Evolutionary conservation across 37 sponge, comb jelly and placozoan species (phyloP).

Genomic region (Diacarnus erythraeanus): DNA sequence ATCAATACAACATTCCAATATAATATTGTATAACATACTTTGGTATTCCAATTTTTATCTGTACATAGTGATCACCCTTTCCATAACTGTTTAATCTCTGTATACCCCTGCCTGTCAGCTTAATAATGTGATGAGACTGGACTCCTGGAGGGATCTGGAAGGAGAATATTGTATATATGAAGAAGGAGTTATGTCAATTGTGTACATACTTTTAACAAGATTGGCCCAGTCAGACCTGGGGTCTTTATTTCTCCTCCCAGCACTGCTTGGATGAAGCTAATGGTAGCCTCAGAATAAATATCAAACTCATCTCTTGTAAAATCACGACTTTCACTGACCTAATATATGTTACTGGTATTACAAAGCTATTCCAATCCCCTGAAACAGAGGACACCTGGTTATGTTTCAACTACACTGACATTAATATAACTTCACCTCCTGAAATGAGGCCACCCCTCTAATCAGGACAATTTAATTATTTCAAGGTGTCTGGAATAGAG

Average conservation of each 20-base stretch:
- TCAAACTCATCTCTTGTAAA: slow-evolving; percentile 87
- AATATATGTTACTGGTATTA: not conserved
- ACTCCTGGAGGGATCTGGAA: slow-evolving; percentile 86
- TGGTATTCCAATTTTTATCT: slow-evolving; percentile 86
- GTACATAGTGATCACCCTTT: slow-evolving; percentile 87
- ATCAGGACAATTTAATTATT: no score
- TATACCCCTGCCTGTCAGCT: slow-evolving; percentile 78
- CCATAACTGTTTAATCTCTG: slow-evolving; percentile 78
- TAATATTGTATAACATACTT: slow-evolving; percentile 37
- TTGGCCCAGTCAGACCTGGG: slow-evolving; percentile 75
- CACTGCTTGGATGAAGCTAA: slow-evolving; percentile 86
- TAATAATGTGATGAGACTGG: slow-evolving; percentile 83
- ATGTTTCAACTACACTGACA: not conserved
- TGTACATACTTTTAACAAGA: slow-evolving; percentile 88
- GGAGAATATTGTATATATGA: not conserved
- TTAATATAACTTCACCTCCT: no score
- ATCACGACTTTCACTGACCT: slow-evolving; percentile 58
- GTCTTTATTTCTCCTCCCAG: slow-evolving; percentile 81
- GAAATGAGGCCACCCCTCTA: no score
- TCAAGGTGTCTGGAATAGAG: no score
- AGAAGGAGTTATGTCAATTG: not conserved
- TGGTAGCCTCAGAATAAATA: slow-evolving; percentile 65
- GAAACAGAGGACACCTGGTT: not conserved
- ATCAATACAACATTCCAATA: not conserved
- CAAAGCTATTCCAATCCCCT: not conserved